A percentile compares a stretch with the other conserved stretches of the same genome.
Conservation (phyloP, 2,113 vertebrate genomes). For the Lates calcarifer region DNA sequence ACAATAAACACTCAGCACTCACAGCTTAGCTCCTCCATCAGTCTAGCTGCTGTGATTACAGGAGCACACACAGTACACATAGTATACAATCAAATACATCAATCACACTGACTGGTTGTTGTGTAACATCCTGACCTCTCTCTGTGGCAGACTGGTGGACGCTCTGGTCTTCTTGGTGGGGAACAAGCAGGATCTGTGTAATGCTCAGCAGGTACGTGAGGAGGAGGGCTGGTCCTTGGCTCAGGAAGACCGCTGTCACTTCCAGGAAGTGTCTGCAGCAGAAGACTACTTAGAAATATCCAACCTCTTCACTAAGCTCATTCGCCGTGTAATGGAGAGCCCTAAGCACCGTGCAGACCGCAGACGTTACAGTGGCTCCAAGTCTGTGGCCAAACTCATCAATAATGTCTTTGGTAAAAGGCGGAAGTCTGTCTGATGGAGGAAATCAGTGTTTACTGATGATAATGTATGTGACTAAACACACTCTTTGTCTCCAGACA, state of each 20-base stretch:
- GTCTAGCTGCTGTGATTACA: no score
- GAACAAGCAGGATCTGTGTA: slow-evolving; percentile 72
- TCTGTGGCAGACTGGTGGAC: slow-evolving; percentile 50
- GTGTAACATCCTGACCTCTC: neutral
- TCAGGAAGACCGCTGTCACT: slow-evolving; percentile 60
- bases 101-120: neutral
- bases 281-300: slow-evolving; percentile 71
- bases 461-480: slow-evolving; percentile 12
- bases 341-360: slow-evolving; percentile 65
- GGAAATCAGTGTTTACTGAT: slow-evolving; percentile 40
- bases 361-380: slow-evolving; percentile 75
- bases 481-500: neutral
- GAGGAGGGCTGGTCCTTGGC: slow-evolving; percentile 64
- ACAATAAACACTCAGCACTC: neutral
- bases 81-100: no score
- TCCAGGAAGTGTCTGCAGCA: slow-evolving; percentile 72
- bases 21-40: no score
- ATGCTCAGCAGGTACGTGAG: slow-evolving; percentile 67
- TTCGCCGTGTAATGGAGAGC: slow-evolving; percentile 73
- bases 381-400: slow-evolving; percentile 78
- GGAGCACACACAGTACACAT: no score
- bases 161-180: slow-evolving; percentile 70
- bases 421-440: slow-evolving; percentile 74
- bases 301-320: slow-evolving; percentile 77
- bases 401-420: slow-evolving; percentile 81